Percentiles rank a stretch among this genome's conserved stretches.
Evolutionary conservation across 2,797 vertebrate genomes (phyloP).

Genomic region (Sternotherus odoratus): DNA sequence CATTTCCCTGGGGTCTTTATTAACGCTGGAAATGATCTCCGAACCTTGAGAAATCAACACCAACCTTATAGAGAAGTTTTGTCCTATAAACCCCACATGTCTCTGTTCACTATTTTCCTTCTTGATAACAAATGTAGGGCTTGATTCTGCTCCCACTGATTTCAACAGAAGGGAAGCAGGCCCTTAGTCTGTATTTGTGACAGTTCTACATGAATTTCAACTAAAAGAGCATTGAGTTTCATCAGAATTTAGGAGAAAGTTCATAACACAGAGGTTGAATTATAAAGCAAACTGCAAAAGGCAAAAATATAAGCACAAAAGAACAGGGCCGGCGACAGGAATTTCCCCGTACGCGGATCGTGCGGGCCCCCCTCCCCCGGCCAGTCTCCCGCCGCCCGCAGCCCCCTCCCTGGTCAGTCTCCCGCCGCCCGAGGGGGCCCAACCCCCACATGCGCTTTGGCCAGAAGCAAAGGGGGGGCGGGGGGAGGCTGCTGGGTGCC

Average conservation of each 20-base stretch:
- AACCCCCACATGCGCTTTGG: too few relatives aligned
- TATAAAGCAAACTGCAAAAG: neutral
- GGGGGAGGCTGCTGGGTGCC: too few relatives aligned
- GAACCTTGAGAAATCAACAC: neutral
- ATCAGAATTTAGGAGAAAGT: neutral
- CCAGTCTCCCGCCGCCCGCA: too few relatives aligned
- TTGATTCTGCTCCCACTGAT: neutral
- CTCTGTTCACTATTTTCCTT: neutral
- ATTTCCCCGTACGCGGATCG: too few relatives aligned
- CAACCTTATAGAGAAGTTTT: neutral
- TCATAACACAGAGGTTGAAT: neutral
- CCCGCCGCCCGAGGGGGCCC: too few relatives aligned
- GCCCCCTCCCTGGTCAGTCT: too few relatives aligned
- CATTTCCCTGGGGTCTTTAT: conserved; percentile 1
- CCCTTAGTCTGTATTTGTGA: neutral
- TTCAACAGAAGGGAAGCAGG: neutral
- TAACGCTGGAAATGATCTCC: neutral
- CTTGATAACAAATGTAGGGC: neutral
- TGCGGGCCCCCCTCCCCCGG: too few relatives aligned
- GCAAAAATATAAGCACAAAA: neutral
- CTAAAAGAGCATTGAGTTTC: neutral
- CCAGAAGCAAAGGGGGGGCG: too few relatives aligned
- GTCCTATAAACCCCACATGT: neutral
- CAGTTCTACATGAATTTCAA: neutral
- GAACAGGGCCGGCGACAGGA: too few relatives aligned